Base-by-base conservation (phyloP, 2,888 invertebrate species). In the Miltochrista miniata region DNA sequence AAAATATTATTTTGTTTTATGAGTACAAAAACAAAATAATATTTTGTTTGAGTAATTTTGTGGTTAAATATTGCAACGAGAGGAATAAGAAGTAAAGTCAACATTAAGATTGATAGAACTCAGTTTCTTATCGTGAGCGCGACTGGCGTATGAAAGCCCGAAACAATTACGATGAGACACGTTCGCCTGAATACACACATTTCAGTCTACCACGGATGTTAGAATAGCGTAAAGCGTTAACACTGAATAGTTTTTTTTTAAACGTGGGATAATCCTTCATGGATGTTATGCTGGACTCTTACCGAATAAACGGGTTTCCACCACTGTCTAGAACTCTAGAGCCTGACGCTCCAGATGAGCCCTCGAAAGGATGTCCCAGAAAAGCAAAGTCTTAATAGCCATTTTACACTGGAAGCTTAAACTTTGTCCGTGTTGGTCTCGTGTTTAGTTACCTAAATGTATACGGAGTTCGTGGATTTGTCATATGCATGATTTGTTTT, bases 211-310 rank as follows among this genome's bases (percentile, higher is more conserved):
- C 76, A 79, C 85, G 83, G 84, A 85, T 85, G 85, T 85, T 83
- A 83, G 76, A 75, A 79, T 74, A 79, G 74, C 73, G 76, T 68
- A 72, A 66, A 76, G n/a, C n/a, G 76, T 78, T 83, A 77, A 77
- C 82, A 79, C 81, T 76, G 81, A 79, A 83, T 79, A 79, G 82
- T 79, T 79, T 4, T 79, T 81, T 76, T 82, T 81, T 86, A 85
- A 84, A 85, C 80, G 83, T 78, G 86, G 87, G n/a, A n/a, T n/a
- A 87, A 81, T 89, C 33, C 87, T 80, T 24, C n/a, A n/a, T n/a
- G n/a, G n/a, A n/a, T n/a, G n/a, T n/a, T n/a, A n/a, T n/a, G n/a
- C n/a, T n/a, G n/a, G n/a, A n/a, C n/a, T n/a, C n/a, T n/a, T n/a
- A n/a, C n/a, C n/a, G n/a, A n/a, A n/a, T n/a, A n/a, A n/a, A n/a